phyloP scores from a whole-genome alignment of 2,888 invertebrate species.

The Cosmorhoe ocellata region DNA sequence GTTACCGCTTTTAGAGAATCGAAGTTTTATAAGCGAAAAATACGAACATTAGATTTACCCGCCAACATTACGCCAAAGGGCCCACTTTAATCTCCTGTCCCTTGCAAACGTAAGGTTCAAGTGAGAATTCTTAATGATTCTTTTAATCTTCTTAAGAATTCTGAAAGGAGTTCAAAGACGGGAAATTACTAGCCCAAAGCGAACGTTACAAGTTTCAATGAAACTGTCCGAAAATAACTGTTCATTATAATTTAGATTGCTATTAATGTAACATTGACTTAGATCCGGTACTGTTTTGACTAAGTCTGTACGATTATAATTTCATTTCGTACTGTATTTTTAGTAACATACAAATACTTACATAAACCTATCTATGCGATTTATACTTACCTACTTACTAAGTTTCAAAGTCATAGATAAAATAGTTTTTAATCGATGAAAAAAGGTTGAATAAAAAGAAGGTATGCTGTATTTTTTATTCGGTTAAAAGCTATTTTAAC shows the following conservation, averaged over 20 bases:
- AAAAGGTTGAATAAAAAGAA: too few relatives aligned
- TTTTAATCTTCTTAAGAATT: slow-evolving; percentile 77
- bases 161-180: slow-evolving; percentile 66
- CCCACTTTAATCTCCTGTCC: slow-evolving; percentile 73
- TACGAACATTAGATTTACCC: slow-evolving; percentile 24
- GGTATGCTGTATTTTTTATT: too few relatives aligned
- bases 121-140: slow-evolving; percentile 77
- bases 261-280: slow-evolving; percentile 1
- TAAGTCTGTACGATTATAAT: too few relatives aligned
- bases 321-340: too few relatives aligned
- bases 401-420: too few relatives aligned
- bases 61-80: slow-evolving; percentile 49
- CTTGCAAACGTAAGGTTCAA: slow-evolving; percentile 52
- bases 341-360: too few relatives aligned
- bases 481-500: too few relatives aligned
- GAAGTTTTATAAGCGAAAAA: slow-evolving; percentile 10
- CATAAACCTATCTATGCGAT: too few relatives aligned
- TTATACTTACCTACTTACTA: too few relatives aligned
- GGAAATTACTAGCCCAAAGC: slow-evolving; percentile 45
- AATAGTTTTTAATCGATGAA: too few relatives aligned
- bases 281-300: not conserved
- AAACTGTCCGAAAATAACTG: slow-evolving; percentile 30
- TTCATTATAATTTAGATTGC: slow-evolving; percentile 28
- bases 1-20: too few relatives aligned
- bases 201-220: slow-evolving; percentile 30